These are phyloP conservation scores for sheep (Ovis aries) DNA, from an alignment of 2,113 vertebrate genomes.

Conservation along the genomic window DNA sequence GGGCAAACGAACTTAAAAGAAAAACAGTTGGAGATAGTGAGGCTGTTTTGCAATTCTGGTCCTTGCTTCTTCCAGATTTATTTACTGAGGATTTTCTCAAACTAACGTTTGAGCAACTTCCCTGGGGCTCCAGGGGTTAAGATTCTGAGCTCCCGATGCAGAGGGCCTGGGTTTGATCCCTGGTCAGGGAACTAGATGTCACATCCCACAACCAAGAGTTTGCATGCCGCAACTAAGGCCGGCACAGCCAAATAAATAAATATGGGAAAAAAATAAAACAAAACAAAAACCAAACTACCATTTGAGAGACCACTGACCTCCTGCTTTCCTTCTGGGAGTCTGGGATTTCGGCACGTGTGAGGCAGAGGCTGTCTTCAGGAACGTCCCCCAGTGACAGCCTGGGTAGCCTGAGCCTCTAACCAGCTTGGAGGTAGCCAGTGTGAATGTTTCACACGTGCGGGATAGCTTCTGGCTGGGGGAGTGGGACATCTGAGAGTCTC, in stretches of 20 bases:
- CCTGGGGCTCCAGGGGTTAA: background rate
- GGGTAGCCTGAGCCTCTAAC: background rate
- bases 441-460: rapidly evolving
- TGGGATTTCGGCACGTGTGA: background rate
- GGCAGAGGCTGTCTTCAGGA: background rate
- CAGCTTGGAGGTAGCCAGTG: background rate
- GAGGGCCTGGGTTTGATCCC: background rate
- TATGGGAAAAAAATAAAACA: background rate
- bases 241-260: background rate
- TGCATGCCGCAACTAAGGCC: background rate
- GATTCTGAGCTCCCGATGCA: background rate
- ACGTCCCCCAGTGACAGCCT: background rate
- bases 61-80: background rate
- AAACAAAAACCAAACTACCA: background rate
- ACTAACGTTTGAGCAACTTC: background rate
- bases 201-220: background rate
- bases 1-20: background rate
- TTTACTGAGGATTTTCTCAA: background rate
- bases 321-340: background rate
- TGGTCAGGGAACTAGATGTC: background rate
- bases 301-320: background rate
- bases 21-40: background rate
- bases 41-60: background rate
- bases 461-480: background rate
- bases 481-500: background rate